A percentile compares a stretch with the other conserved stretches of the same genome.
Evolutionary conservation across 2,113 vertebrate species (phyloP).

Genomic region (Apodemus sylvaticus): DNA sequence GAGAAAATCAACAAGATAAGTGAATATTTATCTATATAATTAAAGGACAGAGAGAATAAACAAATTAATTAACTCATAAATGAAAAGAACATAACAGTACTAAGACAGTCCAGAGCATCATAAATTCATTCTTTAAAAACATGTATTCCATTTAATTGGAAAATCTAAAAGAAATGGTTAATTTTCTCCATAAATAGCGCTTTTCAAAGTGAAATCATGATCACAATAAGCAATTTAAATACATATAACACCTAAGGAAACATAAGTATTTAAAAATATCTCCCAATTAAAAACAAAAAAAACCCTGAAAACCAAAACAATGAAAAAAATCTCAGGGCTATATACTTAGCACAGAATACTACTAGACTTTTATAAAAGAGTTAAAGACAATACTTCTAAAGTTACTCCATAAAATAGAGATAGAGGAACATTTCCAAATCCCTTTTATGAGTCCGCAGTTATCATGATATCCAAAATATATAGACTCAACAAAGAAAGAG

Average conservation of each 20-base stretch:
- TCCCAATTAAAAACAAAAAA: neutral
- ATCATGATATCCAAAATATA: neutral
- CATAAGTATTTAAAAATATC: neutral
- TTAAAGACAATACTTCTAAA: neutral
- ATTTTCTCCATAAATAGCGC: neutral
- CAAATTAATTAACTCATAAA: neutral
- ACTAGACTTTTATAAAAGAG: neutral
- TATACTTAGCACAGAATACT: neutral
- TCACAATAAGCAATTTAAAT: neutral
- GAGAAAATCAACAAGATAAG: neutral
- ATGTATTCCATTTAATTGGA: neutral
- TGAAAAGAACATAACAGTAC: neutral
- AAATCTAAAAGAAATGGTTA: neutral
- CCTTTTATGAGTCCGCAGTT: neutral
- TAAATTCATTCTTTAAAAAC: neutral
- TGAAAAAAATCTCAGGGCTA: neutral
- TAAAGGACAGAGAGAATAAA: neutral
- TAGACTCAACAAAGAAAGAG: neutral
- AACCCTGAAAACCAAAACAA: neutral
- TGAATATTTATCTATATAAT: neutral
- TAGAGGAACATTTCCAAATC: neutral
- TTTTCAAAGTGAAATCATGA: neutral
- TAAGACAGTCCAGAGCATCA: neutral
- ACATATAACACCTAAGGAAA: neutral
- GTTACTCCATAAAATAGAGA: neutral